phyloP scores from a whole-genome alignment of 1,140 invertebrate species.

The Conus ventricosus region DNA sequence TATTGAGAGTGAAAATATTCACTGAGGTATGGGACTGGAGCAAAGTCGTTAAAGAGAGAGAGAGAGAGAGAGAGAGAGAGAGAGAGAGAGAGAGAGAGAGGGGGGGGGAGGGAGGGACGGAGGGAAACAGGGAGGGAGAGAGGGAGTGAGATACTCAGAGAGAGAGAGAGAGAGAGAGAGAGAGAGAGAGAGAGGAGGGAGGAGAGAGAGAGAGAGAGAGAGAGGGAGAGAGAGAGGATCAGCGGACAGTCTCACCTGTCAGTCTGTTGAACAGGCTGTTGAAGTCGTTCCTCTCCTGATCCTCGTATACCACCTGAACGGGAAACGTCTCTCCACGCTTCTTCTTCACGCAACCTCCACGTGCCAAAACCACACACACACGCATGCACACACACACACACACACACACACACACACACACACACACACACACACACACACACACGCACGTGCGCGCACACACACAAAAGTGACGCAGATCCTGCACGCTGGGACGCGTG shows the following conservation, averaged over 20 bases:
- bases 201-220: not conserved
- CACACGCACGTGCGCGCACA: not conserved
- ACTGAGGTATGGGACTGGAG: not conserved
- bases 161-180: not conserved
- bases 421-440: too few relatives aligned
- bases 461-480: not conserved
- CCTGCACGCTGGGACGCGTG: too few relatives aligned
- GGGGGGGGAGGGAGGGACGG: not conserved
- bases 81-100: conserved; percentile 27
- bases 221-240: not conserved
- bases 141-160: not conserved
- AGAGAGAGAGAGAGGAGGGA: not conserved
- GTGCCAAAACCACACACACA: too few relatives aligned
- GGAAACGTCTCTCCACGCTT: not conserved
- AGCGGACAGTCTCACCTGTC: not conserved
- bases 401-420: too few relatives aligned
- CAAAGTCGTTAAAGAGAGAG: not conserved
- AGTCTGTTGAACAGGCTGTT: conserved; percentile 15
- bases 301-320: not conserved
- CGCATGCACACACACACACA: too few relatives aligned
- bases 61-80: conserved; percentile 23
- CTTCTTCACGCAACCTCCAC: too few relatives aligned
- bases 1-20: too few relatives aligned
- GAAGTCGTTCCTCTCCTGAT: conserved; percentile 7
- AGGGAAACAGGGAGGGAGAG: not conserved